Percentiles rank a stretch among this genome's conserved stretches.
Conservation (phyloP, 30 jellyfish, hydroid and myxozoan genomes). For the Calvadosia cruxmelitensis region DNA sequence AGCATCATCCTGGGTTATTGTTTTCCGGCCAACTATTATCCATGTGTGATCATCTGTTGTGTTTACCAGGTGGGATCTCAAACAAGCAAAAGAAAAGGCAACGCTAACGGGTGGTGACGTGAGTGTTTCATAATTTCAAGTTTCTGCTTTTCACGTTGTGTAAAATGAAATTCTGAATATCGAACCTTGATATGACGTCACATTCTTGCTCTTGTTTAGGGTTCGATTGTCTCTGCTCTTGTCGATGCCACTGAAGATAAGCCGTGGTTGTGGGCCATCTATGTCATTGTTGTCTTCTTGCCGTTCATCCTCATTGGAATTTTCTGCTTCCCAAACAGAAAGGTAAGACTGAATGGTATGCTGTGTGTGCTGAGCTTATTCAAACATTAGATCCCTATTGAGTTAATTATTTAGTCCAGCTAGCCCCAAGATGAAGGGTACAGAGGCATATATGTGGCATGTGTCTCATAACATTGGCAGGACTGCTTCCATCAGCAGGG, state of each 20-base stretch:
- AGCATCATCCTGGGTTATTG: no score
- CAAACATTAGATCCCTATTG: not conserved
- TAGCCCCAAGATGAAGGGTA: no score
- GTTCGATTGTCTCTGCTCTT: conserved; percentile 47
- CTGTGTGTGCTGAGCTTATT: not conserved
- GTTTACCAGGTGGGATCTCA: conserved; percentile 75
- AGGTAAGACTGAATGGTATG: conserved; percentile 23
- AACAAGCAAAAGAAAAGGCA: conserved; percentile 56
- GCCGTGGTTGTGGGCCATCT: conserved; percentile 95
- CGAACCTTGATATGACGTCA: no score
- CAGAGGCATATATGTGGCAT: no score
- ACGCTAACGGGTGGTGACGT: conserved; percentile 34
- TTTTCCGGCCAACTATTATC: no score
- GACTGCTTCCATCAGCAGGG: no score
- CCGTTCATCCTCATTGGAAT: conserved; percentile 65
- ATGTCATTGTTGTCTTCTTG: conserved; percentile 51
- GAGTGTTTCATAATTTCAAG: no score
- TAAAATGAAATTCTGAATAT: not conserved
- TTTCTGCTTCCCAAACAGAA: conserved; percentile 74
- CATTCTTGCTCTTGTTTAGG: conserved; percentile 15
- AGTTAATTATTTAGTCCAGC: not conserved
- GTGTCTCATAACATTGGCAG: no score
- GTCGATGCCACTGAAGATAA: conserved; percentile 83
- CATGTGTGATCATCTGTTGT: no score
- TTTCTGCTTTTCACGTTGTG: not conserved